These are phyloP conservation scores for Cyphomyrus discorhynchus DNA, from an alignment of 2,113 vertebrate species.

Conservation along the genomic window DNA sequence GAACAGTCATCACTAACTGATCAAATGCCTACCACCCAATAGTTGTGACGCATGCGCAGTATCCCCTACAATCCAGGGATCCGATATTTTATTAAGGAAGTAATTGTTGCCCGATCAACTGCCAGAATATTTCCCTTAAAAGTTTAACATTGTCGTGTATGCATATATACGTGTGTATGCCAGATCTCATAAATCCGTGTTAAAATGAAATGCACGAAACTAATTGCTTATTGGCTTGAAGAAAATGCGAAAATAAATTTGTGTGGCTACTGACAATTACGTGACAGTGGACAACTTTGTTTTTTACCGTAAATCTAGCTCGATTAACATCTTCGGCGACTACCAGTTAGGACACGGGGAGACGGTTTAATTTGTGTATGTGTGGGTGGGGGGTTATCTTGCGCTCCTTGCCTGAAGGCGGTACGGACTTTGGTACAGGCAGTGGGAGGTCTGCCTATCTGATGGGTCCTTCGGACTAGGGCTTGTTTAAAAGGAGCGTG, in stretches of 20 bases:
- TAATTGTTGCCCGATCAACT: not conserved
- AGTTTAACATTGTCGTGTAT: not conserved
- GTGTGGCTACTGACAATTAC: not conserved
- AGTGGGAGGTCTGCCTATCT: conserved; percentile 37
- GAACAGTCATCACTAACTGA: not conserved
- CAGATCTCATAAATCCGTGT: not conserved
- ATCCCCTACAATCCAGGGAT: not conserved
- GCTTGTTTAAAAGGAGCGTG: conserved; percentile 60
- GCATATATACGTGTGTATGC: not conserved
- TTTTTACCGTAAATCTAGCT: not conserved
- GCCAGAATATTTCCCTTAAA: not conserved
- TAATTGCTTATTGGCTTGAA: not conserved
- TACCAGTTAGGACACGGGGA: not conserved
- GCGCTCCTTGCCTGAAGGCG: not conserved
- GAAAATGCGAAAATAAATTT: not conserved
- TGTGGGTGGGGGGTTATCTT: not conserved
- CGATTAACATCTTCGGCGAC: not conserved
- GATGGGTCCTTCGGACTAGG: conserved; percentile 53
- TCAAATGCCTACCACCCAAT: not conserved
- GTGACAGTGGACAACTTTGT: not conserved
- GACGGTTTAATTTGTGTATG: not conserved
- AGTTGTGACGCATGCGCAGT: not conserved
- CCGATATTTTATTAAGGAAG: not conserved
- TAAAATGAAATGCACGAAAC: not conserved
- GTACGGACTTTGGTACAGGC: conserved; percentile 44